Evolutionary conservation across 2,888 invertebrate genomes (phyloP).

Genomic region (Orchesellides sinensis): DNA sequence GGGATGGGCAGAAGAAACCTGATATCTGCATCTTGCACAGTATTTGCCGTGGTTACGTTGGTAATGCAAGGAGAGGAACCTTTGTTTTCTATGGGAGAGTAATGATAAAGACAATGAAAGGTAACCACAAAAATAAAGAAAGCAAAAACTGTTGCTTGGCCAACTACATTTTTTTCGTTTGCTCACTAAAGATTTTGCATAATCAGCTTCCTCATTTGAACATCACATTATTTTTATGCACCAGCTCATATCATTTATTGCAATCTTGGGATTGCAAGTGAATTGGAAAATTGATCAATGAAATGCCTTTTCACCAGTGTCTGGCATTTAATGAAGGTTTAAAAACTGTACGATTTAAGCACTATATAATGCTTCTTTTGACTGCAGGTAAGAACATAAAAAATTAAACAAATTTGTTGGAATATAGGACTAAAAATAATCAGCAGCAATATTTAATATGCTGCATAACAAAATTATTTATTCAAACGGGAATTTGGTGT

Average conservation of each 20-base stretch:
- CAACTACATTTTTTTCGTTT: slow-evolving; percentile 10
- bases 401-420: too few species aligned
- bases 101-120: background rate
- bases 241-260: background rate
- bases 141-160: slow-evolving; percentile 15
- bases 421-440: too few species aligned
- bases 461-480: too few species aligned
- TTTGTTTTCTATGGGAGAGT: slow-evolving; percentile 13
- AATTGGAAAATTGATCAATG: too few species aligned
- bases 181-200: background rate
- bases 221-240: background rate
- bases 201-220: slow-evolving; percentile 24
- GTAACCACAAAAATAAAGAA: slow-evolving; percentile 13
- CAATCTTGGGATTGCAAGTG: background rate
- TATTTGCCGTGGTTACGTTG: slow-evolving; percentile 18
- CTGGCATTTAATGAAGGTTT: too few species aligned
- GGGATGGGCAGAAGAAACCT: slow-evolving; percentile 56
- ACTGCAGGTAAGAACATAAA: too few species aligned
- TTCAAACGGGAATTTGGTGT: too few species aligned
- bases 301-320: background rate
- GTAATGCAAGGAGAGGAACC: background rate
- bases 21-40: slow-evolving; percentile 33
- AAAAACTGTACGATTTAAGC: too few species aligned
- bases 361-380: too few species aligned
- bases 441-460: too few species aligned